Percentiles rank a stretch among this genome's conserved stretches.
These are phyloP conservation scores for Trematocara variabile DNA, from an alignment of 2,113 vertebrate species.

Conservation along the genomic window DNA sequence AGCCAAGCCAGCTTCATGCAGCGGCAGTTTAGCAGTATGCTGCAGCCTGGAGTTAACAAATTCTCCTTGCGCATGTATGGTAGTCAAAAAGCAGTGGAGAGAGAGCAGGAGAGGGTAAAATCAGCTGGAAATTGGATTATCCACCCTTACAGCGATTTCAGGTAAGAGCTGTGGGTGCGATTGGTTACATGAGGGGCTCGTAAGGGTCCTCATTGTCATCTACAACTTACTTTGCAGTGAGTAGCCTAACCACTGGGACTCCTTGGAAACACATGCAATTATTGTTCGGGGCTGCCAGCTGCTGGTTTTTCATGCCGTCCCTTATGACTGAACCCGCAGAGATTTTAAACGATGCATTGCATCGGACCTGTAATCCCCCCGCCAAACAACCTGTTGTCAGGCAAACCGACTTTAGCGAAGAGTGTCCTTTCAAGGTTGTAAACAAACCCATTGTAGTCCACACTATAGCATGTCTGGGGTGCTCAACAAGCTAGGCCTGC, in stretches of 20 bases:
- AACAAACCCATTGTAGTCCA: conserved; percentile 36
- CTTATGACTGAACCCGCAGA: neutral
- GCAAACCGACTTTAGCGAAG: conserved; percentile 13
- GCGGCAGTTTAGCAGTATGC: conserved; percentile 91
- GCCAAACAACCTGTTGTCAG: conserved; percentile 65
- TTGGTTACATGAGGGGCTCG: conserved; percentile 19
- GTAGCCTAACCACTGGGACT: neutral
- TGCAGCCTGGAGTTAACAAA: conserved; percentile 97
- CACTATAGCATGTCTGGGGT: conserved; percentile 40
- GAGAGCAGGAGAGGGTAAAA: conserved; percentile 95
- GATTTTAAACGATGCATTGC: conserved; percentile 4
- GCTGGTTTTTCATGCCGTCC: neutral
- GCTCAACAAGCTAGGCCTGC: conserved; percentile 59
- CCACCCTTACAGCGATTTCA: conserved; percentile 95
- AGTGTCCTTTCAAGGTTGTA: conserved; percentile 57
- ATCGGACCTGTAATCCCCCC: neutral
- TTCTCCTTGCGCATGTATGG: conserved; percentile 99
- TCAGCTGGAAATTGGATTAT: conserved; percentile 97
- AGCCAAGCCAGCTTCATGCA: conserved; percentile 93
- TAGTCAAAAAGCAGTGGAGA: conserved; percentile 93
- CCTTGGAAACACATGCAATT: conserved; percentile 13
- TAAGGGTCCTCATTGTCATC: conserved; percentile 25
- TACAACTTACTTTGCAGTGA: conserved; percentile 47
- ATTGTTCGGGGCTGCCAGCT: neutral
- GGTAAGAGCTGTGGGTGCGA: conserved; percentile 68